phyloP scores from a whole-genome alignment of 2,113 vertebrate species.

The Vulpes lagopus region DNA sequence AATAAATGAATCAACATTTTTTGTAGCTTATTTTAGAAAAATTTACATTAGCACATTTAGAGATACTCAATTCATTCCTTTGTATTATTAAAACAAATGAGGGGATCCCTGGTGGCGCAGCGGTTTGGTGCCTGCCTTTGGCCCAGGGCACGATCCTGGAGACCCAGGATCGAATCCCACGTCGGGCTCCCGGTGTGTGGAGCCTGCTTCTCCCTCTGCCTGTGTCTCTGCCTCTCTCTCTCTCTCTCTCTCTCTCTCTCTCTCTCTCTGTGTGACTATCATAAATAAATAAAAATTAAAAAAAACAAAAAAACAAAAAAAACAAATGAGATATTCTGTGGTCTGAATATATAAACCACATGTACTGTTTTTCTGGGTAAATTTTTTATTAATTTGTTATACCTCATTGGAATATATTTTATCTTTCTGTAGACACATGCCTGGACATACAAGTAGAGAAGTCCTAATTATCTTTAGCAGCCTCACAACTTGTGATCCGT shows the following conservation, averaged over 20 bases:
- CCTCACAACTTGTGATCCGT: slow-evolving; percentile 97
- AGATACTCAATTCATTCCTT: slow-evolving; percentile 19
- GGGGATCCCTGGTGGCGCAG: too few relatives aligned
- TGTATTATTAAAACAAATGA: slow-evolving; percentile 15
- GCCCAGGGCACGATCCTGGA: too few relatives aligned
- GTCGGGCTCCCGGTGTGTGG: too few relatives aligned
- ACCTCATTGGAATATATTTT: slow-evolving; percentile 26
- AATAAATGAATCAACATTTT: neutral
- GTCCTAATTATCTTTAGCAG: slow-evolving; percentile 97
- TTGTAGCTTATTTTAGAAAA: neutral
- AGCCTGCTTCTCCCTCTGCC: too few relatives aligned
- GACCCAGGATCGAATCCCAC: too few relatives aligned
- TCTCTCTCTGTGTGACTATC: too few relatives aligned
- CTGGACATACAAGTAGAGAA: slow-evolving; percentile 97
- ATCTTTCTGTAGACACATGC: slow-evolving; percentile 94
- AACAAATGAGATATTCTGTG: neutral
- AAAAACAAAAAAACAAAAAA: neutral
- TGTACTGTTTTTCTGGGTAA: neutral
- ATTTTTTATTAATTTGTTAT: neutral
- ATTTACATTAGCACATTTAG: neutral
- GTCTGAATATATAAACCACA: slow-evolving; percentile 33
- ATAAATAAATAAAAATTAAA: too few relatives aligned
- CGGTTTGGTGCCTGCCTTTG: too few relatives aligned
- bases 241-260: too few relatives aligned
- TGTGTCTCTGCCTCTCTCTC: too few relatives aligned